Evolutionary conservation across 2,113 vertebrate genomes (phyloP).

Genomic region (Narcine bancroftii): DNA sequence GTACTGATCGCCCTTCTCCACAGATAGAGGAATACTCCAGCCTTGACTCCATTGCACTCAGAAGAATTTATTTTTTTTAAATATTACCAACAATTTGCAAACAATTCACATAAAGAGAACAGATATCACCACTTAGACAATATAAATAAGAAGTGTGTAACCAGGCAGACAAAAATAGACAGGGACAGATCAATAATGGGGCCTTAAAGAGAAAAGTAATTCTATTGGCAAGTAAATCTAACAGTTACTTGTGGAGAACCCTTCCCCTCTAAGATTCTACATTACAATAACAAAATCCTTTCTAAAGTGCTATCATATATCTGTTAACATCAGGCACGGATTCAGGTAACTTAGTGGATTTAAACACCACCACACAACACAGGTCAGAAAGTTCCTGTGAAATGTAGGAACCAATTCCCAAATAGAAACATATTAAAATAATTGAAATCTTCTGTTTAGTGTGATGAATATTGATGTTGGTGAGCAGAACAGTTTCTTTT

Average conservation of each 20-base stretch:
- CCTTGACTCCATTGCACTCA: neutral
- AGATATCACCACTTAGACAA: conserved; percentile 21
- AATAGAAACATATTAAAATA: neutral
- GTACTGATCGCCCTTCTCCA: too few relatives aligned
- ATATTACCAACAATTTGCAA: neutral
- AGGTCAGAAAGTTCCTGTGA: neutral
- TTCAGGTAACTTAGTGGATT: neutral
- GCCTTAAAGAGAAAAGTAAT: neutral
- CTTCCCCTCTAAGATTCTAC: neutral
- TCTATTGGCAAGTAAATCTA: neutral
- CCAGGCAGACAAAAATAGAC: neutral
- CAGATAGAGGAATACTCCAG: neutral
- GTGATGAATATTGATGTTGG: neutral
- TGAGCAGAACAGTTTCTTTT: neutral
- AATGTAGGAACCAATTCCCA: neutral
- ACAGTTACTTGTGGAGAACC: neutral
- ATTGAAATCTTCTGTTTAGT: neutral
- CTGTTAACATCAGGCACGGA: neutral
- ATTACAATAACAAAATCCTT: neutral
- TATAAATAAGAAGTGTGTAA: conserved; percentile 33
- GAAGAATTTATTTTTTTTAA: conserved; percentile 26
- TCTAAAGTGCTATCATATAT: conserved; percentile 30
- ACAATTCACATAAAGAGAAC: conserved; percentile 9
- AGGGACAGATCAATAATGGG: neutral
- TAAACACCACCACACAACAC: neutral